Conservation (phyloP, 2,888 invertebrate species). For the Archaeoteleia sp. region DNA sequence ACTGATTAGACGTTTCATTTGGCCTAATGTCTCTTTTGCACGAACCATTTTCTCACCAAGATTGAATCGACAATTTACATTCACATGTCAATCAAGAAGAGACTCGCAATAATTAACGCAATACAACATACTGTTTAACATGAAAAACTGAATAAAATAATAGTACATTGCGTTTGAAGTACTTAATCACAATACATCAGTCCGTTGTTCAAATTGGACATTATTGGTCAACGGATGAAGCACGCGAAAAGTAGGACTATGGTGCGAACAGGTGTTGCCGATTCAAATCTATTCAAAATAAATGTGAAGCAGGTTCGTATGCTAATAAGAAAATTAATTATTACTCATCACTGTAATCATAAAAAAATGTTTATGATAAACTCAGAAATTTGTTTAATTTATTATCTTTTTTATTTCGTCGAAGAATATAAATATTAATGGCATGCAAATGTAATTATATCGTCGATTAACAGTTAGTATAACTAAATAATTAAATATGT, state of each 20-base stretch:
- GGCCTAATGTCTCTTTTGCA: slow-evolving; percentile 27
- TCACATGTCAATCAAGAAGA: slow-evolving; percentile 24
- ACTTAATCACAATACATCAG: not conserved
- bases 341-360: no score
- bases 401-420: no score
- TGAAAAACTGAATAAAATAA: no score
- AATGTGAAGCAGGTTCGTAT: slow-evolving; percentile 25
- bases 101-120: slow-evolving; percentile 10
- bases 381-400: no score
- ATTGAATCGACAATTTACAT: slow-evolving; percentile 17
- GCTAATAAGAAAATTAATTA: not conserved
- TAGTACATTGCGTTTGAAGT: no score
- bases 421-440: no score
- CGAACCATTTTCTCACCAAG: slow-evolving; percentile 22
- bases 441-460: no score
- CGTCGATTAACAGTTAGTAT: no score
- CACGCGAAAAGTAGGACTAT: not conserved
- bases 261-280: slow-evolving; percentile 3
- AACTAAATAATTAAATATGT: no score
- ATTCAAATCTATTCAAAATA: slow-evolving; percentile 9
- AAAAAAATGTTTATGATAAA: no score
- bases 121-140: no score
- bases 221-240: not conserved
- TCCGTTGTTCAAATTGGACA: not conserved
- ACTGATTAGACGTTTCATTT: slow-evolving; percentile 12